Base-by-base conservation (phyloP, 2,113 vertebrate species). In the Colaptes auratus region DNA sequence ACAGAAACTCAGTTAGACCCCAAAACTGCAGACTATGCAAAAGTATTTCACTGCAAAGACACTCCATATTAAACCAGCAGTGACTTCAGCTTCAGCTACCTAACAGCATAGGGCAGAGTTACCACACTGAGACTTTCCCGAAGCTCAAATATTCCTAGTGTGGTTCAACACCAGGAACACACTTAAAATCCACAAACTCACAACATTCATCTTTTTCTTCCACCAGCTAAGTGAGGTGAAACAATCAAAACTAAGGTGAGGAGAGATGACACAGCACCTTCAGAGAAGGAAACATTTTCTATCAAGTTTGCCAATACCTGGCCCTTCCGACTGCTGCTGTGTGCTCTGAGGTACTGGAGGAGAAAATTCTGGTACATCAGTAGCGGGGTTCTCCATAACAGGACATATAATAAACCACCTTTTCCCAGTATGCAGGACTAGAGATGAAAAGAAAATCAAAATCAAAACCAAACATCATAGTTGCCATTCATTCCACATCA, bases 401-500 rank as follows among this genome's bases (percentile, higher is more conserved):
- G 99, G 99, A 90, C 99, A 99, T 93, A 99, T 99, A 93, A 99
- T 99, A 96, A 99, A 99, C 99, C 99, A 99, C 58, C 99, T 98
- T 97, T 99, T 99, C 21, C 99, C 99, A 18, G 99, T 99, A 88
- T 99, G 99, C 72, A 99, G 97, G 93, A 99, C 99, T 99, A 89
- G 87, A 63, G 19, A 52, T 50, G 89, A 60, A 88, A 83, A 95
- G 39, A 94, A 95, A 94, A 61, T 6, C 58, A 94, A 95, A 94
- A 61, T 7, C 58, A 86, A n/a, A 70, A 18, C 24, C 67, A 70
- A 90, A 61, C 4, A 28, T 9, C 58, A 7, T 4, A 44, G n/a
- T 28, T 75, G 46, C 46, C 12, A 27, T 39, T 75, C 25, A 24
- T 23, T 78, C 28, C 61, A 82, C 17, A 82, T 56, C 13, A 67